Percentiles rank a stretch among this genome's conserved stretches.
phyloP scores from a whole-genome alignment of 2,113 vertebrate genomes.

The Sceloporus undulatus region DNA sequence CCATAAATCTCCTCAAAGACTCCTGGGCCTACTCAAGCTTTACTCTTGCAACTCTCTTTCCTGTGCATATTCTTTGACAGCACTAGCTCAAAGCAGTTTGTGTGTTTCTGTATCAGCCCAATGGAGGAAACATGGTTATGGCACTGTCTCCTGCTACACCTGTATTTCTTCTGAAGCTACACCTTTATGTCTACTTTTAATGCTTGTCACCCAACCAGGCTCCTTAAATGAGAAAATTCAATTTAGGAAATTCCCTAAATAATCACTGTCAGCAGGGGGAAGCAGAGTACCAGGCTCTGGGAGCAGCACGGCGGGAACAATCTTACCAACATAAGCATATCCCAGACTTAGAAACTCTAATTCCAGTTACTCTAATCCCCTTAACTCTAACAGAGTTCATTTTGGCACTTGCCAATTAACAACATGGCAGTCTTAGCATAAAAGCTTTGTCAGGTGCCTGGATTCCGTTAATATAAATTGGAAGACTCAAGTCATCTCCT shows the following conservation, averaged over 20 bases:
- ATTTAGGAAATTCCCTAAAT: too few species aligned
- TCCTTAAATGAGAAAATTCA: too few species aligned
- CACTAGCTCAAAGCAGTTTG: background rate
- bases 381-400: background rate
- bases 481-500: background rate
- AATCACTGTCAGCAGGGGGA: constrained; percentile 44
- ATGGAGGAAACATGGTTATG: background rate
- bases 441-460: background rate
- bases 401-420: background rate
- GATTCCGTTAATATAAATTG: too few species aligned
- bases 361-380: background rate
- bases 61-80: background rate
- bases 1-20: background rate
- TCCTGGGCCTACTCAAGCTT: background rate
- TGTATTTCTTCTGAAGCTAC: background rate
- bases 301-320: too few species aligned
- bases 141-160: background rate
- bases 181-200: too few species aligned
- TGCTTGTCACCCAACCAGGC: too few species aligned
- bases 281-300: background rate
- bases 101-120: background rate
- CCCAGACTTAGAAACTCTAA: background rate
- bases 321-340: too few species aligned
- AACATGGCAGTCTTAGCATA: background rate
- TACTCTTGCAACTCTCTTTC: background rate